A percentile compares a stretch with the other conserved stretches of the same genome.
Evolutionary conservation across 2,888 invertebrate genomes (phyloP).

Genomic region (Mythimna ferrago): DNA sequence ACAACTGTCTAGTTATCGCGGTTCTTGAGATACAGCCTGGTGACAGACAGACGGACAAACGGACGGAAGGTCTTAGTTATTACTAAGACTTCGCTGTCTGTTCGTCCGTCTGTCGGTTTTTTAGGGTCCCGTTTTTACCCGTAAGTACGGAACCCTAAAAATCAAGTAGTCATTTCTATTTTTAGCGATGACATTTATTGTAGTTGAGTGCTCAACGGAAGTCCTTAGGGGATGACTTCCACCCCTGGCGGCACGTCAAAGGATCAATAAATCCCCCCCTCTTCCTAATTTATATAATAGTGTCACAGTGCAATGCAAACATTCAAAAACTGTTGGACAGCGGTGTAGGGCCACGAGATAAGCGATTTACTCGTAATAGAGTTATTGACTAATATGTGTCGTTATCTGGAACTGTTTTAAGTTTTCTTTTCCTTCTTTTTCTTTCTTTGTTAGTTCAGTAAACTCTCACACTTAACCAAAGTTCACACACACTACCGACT

Average conservation of each 20-base stretch:
- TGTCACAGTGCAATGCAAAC: conserved; percentile 80
- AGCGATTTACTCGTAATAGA: conserved; percentile 14
- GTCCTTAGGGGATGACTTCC: conserved; percentile 50
- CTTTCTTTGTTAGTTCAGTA: no score
- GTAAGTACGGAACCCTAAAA: no score
- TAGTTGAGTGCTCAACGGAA: conserved; percentile 41
- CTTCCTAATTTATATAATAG: conserved; percentile 79
- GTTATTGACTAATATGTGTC: background rate
- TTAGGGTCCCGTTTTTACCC: no score
- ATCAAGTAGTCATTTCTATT: conserved; percentile 48
- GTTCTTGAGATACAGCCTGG: no score
- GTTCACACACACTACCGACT: no score
- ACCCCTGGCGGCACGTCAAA: conserved; percentile 65
- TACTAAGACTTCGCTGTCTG: no score
- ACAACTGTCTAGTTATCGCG: no score
- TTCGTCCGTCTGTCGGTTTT: no score
- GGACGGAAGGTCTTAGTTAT: no score
- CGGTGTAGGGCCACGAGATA: conserved; percentile 59
- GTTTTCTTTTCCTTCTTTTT: no score
- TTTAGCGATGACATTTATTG: conserved; percentile 45
- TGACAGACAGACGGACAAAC: no score
- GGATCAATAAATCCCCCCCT: conserved; percentile 76
- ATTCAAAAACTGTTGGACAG: conserved; percentile 80
- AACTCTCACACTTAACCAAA: no score
- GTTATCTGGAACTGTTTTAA: background rate